Evolutionary conservation across 2,113 vertebrate species (phyloP), one percentile per base, ranked within the genome.

Genomic region (Petrocephalus microphthalmus): DNA sequence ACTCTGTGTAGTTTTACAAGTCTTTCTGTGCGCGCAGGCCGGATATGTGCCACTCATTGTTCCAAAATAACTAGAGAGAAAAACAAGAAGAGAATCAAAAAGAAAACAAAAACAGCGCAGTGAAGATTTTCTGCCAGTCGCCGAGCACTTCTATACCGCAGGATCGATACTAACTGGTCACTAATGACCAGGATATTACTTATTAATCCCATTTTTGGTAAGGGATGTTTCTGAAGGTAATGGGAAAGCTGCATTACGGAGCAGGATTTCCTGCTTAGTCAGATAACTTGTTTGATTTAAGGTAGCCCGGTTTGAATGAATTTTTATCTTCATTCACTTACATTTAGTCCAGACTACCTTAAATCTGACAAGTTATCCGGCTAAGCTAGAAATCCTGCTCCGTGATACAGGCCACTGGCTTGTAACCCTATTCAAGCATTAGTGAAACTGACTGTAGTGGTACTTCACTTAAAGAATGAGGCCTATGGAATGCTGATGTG

Each of bases 21-120:
- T 78, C 49, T 42, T 56, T 83, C 88, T 57, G 20, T 4, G 71
- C 51, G 33, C 22, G 33, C n/a, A 25, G n/a, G 25, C 53, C 29
- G 88, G 88, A 78, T 45, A 84, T 64, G 47, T 47, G 25, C 56
- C 42, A 1, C 42, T 29, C n/a, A 51, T 15, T 88, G 88, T 33
- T 88, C 87, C 78, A 89, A 85, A 89, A 89, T 83, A 89, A 53
- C 74, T 71, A 53, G 57, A 7, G 45, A 85, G 84, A 85, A 85
- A 85, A 85, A 56, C 84, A 85, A 54, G 33, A 56, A 56, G 25
- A 52, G 45, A 84, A 17, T n/a, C 22, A 25, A 84, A 84, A 84
- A 84, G 83, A 85, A 85, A 85, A 85, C 25, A 85, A 86, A 64
- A 54, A 54, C 51, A 33, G 10, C 25, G 8, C 53, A 10, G 25